Percentiles rank a stretch among this genome's conserved stretches.
phyloP scores from a whole-genome alignment of 2,113 vertebrate species.

The Ammodytes dubius region DNA sequence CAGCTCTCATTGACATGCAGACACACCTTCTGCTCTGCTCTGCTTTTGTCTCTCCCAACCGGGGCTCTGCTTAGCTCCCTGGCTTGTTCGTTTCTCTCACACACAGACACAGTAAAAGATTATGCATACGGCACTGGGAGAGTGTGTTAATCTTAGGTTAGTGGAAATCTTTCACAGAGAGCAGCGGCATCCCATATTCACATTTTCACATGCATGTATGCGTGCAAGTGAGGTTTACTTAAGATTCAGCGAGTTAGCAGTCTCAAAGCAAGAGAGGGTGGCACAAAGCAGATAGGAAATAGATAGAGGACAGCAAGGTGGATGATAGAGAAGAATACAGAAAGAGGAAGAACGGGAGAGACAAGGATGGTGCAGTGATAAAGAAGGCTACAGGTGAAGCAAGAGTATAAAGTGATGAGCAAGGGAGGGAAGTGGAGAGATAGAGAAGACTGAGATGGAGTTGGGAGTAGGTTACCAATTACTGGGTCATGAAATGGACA shows the following conservation, averaged over 20 bases:
- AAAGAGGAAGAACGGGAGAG: neutral
- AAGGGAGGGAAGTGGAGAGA: slow-evolving; percentile 19
- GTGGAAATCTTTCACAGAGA: slow-evolving; percentile 32
- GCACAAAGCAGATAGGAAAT: slow-evolving; percentile 6
- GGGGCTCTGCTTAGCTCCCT: slow-evolving; percentile 23
- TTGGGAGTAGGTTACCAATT: slow-evolving; percentile 65
- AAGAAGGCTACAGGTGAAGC: slow-evolving; percentile 12
- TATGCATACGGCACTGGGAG: slow-evolving; percentile 48
- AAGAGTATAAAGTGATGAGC: slow-evolving; percentile 41
- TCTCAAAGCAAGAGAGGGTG: neutral
- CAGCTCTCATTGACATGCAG: slow-evolving; percentile 73
- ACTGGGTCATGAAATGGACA: slow-evolving; percentile 57
- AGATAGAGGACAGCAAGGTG: slow-evolving; percentile 8
- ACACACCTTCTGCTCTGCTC: slow-evolving; percentile 49
- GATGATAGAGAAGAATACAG: neutral
- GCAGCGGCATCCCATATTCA: slow-evolving; percentile 20
- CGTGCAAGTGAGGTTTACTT: slow-evolving; percentile 2
- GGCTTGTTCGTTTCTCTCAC: slow-evolving; percentile 2
- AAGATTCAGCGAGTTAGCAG: slow-evolving; percentile 20
- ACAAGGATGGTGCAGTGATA: neutral
- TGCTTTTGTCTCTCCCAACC: slow-evolving; percentile 16
- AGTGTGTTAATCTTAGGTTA: slow-evolving; percentile 61
- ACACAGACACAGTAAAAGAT: slow-evolving; percentile 41
- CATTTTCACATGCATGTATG: neutral
- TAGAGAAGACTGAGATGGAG: slow-evolving; percentile 32